These are phyloP conservation scores for Probaryconus sp. DNA, from an alignment of 1,140 invertebrate species.

Conservation along the genomic window DNA sequence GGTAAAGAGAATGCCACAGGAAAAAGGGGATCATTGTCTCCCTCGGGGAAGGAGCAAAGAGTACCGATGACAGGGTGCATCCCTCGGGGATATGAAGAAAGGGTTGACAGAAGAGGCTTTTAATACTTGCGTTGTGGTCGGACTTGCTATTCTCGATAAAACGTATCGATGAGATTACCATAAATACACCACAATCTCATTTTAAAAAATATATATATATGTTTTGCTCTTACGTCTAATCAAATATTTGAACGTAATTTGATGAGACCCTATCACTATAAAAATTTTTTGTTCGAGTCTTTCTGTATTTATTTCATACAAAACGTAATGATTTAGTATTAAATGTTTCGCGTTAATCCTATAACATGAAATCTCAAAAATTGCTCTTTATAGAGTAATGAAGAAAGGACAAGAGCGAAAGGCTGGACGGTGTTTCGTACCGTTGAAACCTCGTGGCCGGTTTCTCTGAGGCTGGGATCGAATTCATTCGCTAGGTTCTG, in stretches of 20 bases:
- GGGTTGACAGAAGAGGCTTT: conserved; percentile 75
- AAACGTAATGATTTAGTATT: no score
- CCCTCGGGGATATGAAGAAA: conserved; percentile 73
- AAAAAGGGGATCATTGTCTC: conserved; percentile 72
- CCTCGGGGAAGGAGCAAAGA: conserved; percentile 68
- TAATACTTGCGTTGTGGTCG: conserved; percentile 71
- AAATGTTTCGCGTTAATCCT: conserved; percentile 4
- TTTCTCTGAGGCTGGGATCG: conserved; percentile 64
- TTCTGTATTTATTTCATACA: background rate
- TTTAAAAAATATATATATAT: no score
- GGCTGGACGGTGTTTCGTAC: conserved; percentile 25
- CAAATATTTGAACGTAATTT: no score
- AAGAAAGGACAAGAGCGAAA: conserved; percentile 36
- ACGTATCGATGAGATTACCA: conserved; percentile 73
- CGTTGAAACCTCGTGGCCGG: conserved; percentile 39
- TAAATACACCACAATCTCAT: conserved; percentile 71
- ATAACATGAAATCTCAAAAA: conserved; percentile 1
- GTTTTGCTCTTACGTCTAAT: no score
- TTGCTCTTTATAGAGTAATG: conserved; percentile 8
- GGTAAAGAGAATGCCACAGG: conserved; percentile 47
- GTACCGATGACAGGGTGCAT: conserved; percentile 76
- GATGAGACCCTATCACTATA: no score
- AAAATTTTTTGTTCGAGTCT: background rate
- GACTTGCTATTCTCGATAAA: conserved; percentile 73
- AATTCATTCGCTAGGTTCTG: conserved; percentile 68